Evolutionary conservation across 2,113 vertebrate species (phyloP).

Genomic region (Phocoena phocoena): DNA sequence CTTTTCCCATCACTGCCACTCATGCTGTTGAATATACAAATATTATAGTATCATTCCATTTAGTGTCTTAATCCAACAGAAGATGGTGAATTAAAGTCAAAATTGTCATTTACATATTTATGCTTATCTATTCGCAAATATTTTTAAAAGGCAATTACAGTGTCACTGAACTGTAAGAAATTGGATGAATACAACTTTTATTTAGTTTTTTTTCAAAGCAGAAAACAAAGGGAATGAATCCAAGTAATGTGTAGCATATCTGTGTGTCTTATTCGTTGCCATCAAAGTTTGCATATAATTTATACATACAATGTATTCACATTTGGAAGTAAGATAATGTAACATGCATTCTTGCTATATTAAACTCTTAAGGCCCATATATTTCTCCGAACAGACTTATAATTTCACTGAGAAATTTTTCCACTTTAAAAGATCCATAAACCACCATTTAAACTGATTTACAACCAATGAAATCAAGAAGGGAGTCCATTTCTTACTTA

Average conservation of each 20-base stretch:
- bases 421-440: background rate
- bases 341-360: background rate
- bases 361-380: background rate
- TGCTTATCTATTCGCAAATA: background rate
- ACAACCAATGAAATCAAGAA: background rate
- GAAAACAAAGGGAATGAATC: background rate
- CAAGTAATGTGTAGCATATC: background rate
- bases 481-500: background rate
- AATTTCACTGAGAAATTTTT: background rate
- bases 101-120: background rate
- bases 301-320: background rate
- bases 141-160: background rate
- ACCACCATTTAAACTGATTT: background rate
- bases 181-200: background rate
- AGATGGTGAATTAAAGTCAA: background rate
- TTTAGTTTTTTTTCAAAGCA: conserved; percentile 39
- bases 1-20: background rate
- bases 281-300: background rate
- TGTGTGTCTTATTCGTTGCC: background rate
- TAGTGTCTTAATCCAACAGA: background rate
- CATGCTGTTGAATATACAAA: background rate
- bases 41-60: background rate
- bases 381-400: background rate
- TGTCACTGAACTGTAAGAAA: background rate
- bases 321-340: background rate